phyloP scores from a whole-genome alignment of 2,888 invertebrate genomes.

The Platerodrilus igneus region DNA sequence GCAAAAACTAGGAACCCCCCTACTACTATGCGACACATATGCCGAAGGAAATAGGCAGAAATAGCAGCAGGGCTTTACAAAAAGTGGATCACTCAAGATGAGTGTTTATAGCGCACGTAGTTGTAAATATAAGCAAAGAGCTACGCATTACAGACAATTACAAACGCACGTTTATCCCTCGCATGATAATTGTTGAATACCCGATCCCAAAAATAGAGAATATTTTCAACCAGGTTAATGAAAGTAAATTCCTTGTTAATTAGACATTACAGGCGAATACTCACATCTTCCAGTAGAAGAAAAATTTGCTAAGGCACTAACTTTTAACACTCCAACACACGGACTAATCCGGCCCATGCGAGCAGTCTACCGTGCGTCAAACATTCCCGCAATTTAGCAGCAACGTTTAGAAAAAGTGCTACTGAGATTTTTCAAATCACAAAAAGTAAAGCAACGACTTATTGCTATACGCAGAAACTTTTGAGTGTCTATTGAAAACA shows the following conservation, averaged over 20 bases:
- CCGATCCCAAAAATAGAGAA: conserved; percentile 16
- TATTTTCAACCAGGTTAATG: too few relatives aligned
- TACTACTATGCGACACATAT: conserved; percentile 19
- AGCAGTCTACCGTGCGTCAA: too few relatives aligned
- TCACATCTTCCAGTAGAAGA: too few relatives aligned
- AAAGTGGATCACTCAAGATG: conserved; percentile 26
- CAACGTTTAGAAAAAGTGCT: too few relatives aligned
- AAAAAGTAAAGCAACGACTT: too few relatives aligned
- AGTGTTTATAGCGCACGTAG: conserved; percentile 25
- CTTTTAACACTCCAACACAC: too few relatives aligned
- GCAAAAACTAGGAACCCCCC: conserved; percentile 16
- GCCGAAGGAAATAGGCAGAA: conserved; percentile 21
- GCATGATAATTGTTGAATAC: conserved; percentile 14
- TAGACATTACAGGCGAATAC: too few relatives aligned
- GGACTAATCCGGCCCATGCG: too few relatives aligned
- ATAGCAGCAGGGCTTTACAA: conserved; percentile 27
- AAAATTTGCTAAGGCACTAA: too few relatives aligned
- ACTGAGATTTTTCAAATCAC: too few relatives aligned
- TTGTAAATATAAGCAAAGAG: conserved; percentile 19
- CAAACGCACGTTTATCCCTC: conserved; percentile 23
- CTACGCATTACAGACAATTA: conserved; percentile 26
- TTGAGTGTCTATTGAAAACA: conserved; percentile 5
- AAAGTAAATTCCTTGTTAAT: too few relatives aligned
- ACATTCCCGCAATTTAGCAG: too few relatives aligned
- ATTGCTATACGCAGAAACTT: background rate